Evolutionary conservation across 2,797 vertebrate genomes (phyloP), one percentile per base, ranked within the genome.

Genomic region (Gymnodraco acuticeps): DNA sequence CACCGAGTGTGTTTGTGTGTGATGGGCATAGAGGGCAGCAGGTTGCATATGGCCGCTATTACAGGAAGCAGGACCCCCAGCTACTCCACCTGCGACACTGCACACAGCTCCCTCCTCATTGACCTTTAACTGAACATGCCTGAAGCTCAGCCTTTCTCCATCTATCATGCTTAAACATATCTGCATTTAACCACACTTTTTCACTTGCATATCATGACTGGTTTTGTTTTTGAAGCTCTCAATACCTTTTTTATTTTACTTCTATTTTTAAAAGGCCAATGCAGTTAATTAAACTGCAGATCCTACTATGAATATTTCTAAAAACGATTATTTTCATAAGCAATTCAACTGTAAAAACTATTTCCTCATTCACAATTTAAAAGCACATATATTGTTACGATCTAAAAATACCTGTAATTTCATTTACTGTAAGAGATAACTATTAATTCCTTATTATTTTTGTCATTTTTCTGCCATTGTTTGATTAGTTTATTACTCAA

Each of bases 1-100:
- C 11, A 2, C 60, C 47, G 53, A 15, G 64, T 62, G 60, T 70
- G 20, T 67, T 62, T 48, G 50, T 50, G 67, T 63, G 63, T 31
- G 58, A 78, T 46, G 45, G 41, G 53, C 31, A 80, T 54, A 72
- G 71, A 87, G 79, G 77, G 68, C 80, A 81, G 73, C 77, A 75
- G 83, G 80, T 80, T 73, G 63, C 87, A 85, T 85, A 88, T 79
- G 82, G 83, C 65, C 62, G 52, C 80, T 66, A 88, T 93, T 87
- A 83, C 71, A 82, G 78, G 66, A 80, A 76, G 72, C 80, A 60
- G 58, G 67, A 85, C 77, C 69, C 63, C 64, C 79, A 81, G 77
- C 71, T 23, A 58, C 75, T 46, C 17, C 41, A 54, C 78, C 48
- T 73, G 15, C 0, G 64, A 70, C 59, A 60, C 66, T 67, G 59